Percentiles rank a stretch among this genome's conserved stretches.
These are phyloP conservation scores for Brachypterus glaber DNA, from an alignment of 2,888 invertebrate species.

Conservation along the genomic window DNA sequence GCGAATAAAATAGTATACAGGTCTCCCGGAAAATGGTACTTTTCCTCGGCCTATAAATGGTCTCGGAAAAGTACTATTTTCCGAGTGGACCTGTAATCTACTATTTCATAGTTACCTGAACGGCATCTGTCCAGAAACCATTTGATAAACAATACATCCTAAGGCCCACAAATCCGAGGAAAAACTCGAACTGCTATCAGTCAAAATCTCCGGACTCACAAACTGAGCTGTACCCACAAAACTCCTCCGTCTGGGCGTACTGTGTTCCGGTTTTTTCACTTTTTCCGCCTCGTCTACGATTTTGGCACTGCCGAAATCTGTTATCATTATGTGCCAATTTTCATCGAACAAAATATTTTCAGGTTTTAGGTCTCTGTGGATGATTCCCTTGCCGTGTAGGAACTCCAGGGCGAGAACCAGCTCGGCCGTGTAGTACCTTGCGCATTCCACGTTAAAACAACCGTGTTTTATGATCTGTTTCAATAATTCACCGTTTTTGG, in stretches of 20 bases:
- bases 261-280: conserved; percentile 8
- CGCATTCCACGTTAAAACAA: conserved; percentile 79
- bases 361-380: conserved; percentile 95
- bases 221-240: conserved; percentile 99
- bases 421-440: conserved; percentile 90
- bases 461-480: conserved; percentile 86
- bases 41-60: no score
- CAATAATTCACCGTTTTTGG: conserved; percentile 88
- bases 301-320: conserved; percentile 96
- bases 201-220: conserved; percentile 93
- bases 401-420: conserved; percentile 84
- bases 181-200: conserved; percentile 62
- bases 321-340: conserved; percentile 91
- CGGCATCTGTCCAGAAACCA: conserved; percentile 67
- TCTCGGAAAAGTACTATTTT: no score
- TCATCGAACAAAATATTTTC: conserved; percentile 95
- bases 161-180: conserved; percentile 95
- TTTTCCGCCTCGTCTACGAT: conserved; percentile 45
- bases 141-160: conserved; percentile 94
- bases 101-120: no score
- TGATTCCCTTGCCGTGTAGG: conserved; percentile 77
- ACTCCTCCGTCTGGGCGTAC: conserved; percentile 15
- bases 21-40: no score
- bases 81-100: no score
- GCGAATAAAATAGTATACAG: no score